Evolutionary conservation across 2,888 invertebrate genomes (phyloP), one percentile per base, ranked within the genome.

Genomic region (Gastrophysa polygoni): DNA sequence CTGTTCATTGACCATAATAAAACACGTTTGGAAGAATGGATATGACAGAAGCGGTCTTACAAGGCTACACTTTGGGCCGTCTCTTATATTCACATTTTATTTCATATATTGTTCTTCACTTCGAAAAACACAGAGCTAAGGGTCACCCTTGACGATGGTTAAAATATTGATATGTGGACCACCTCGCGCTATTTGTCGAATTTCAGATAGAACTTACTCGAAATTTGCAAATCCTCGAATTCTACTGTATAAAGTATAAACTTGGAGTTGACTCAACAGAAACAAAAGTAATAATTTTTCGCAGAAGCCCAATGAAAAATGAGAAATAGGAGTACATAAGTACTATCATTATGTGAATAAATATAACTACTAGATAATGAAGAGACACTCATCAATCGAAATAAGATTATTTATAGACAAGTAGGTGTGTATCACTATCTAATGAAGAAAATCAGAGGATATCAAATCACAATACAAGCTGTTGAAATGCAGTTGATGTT

Each of bases 131-230:
- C 20, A 34, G 52, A 4, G 52, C 32, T 1, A 52, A 52, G 32
- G 52, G 34, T 34, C 3, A 52, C 34, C 10, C 8, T 34, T 1
- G 52, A 52, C 32, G 34, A 16, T 17, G 32, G 18, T 7, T n/a
- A 32, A 52, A 52, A 52, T 34, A 52, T 52, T 16, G 17, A 2
- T 34, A 52, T 34, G 52, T n/a, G n/a, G n/a, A n/a, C n/a, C n/a
- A n/a, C 24, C 7, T 24, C 4, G 24, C 7, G 3, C 24, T 24
- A 14, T 32, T 20, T 28, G 28, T 29, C 17, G 50, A 52, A 52
- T 34, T 18, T 1, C n/a, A 52, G 17, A 52, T 52, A 17, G 17
- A 32, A 16, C 11, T 32, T n/a, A 32, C 29, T 32, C 1, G 52
- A 16, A 34, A 16, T 16, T 18, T 52, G n/a, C 14, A 16, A 52